phyloP scores from a whole-genome alignment of 2,113 vertebrate genomes.

The Girardinichthys multiradiatus region DNA sequence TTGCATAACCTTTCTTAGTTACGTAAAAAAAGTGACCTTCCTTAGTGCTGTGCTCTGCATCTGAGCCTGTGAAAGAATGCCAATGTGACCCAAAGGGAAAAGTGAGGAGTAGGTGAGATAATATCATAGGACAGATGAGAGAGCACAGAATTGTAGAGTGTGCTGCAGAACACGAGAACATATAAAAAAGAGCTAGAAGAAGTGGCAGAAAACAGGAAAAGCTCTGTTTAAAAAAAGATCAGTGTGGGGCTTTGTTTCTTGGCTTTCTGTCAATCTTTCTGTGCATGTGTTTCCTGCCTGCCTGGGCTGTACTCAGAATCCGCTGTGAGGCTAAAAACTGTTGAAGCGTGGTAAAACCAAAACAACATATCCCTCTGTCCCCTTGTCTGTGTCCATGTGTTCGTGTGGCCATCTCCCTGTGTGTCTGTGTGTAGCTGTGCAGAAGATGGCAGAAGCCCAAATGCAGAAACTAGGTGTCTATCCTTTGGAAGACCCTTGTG shows the following conservation, averaged over 20 bases:
- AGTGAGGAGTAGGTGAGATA: slow-evolving; percentile 21
- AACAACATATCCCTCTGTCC: slow-evolving; percentile 66
- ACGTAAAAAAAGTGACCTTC: slow-evolving; percentile 17
- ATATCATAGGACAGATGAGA: slow-evolving; percentile 22
- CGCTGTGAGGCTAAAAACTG: slow-evolving; percentile 39
- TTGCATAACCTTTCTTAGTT: slow-evolving; percentile 35
- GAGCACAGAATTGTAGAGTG: slow-evolving; percentile 26
- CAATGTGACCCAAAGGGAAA: slow-evolving; percentile 56
- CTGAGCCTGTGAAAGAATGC: slow-evolving; percentile 25
- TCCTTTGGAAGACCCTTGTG: slow-evolving; percentile 83
- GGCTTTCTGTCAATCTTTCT: slow-evolving; percentile 29
- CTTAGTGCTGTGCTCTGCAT: slow-evolving; percentile 1
- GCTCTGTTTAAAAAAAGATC: slow-evolving; percentile 9
- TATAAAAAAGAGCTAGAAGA: slow-evolving; percentile 37
- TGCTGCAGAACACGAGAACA: slow-evolving; percentile 9
- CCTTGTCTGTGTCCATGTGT: slow-evolving; percentile 60
- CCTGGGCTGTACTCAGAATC: slow-evolving; percentile 35
- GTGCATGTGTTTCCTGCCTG: slow-evolving; percentile 53
- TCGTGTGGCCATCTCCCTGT: slow-evolving; percentile 45
- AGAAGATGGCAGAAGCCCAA: slow-evolving; percentile 95
- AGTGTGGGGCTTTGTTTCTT: slow-evolving; percentile 17
- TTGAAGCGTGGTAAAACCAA: slow-evolving; percentile 68
- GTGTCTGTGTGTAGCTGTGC: slow-evolving; percentile 84
- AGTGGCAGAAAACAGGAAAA: slow-evolving; percentile 16
- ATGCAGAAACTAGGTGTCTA: slow-evolving; percentile 88